Conservation (phyloP, 2,797 vertebrate species). For the Catostomus latipinnis region DNA sequence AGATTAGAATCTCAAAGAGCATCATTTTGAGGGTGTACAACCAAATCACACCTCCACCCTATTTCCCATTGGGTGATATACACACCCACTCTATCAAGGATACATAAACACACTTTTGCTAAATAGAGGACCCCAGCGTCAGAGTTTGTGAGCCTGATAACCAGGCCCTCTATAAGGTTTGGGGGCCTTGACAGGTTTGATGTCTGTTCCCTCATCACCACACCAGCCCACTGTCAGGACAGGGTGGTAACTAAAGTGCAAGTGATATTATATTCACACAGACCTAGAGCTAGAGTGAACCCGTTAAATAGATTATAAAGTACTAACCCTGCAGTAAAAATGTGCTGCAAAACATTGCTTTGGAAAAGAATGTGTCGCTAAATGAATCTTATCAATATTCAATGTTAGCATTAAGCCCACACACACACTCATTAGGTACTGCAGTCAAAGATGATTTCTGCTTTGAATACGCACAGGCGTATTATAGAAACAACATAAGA, state of each 20-base stretch:
- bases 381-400: too few species aligned
- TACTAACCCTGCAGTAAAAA: too few species aligned
- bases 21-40: slow-evolving; percentile 6
- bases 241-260: slow-evolving; percentile 73
- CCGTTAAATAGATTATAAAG: too few species aligned
- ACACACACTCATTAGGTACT: too few species aligned
- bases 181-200: slow-evolving; percentile 48
- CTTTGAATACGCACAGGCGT: too few species aligned
- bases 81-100: slow-evolving; percentile 20
- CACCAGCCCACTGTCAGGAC: slow-evolving; percentile 62
- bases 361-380: too few species aligned
- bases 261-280: not conserved
- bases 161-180: slow-evolving; percentile 13
- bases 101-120: slow-evolving; percentile 1
- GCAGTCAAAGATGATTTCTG: not conserved
- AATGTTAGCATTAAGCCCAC: too few species aligned
- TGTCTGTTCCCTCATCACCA: slow-evolving; percentile 75
- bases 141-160: slow-evolving; percentile 26
- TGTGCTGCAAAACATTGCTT: too few species aligned
- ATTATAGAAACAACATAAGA: not conserved
- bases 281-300: too few species aligned
- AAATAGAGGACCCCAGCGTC: slow-evolving; percentile 53
- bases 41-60: slow-evolving; percentile 50
- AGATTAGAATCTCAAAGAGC: too few species aligned
- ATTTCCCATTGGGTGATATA: slow-evolving; percentile 25